Base-by-base conservation (phyloP, 1,140 invertebrate species). In the Mesaphorura yosii region DNA sequence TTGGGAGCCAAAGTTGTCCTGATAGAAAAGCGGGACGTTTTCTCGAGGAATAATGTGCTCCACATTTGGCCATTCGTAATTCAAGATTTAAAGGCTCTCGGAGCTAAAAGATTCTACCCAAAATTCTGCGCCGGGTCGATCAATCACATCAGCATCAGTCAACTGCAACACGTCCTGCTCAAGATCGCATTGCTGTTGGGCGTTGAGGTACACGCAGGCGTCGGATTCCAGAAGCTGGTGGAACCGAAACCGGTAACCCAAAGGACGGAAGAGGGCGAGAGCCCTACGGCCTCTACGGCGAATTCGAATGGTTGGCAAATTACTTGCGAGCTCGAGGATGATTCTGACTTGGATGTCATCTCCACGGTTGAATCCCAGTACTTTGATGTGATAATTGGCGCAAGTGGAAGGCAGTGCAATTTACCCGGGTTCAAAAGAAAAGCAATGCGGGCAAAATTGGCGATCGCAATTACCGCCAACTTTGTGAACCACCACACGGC, bases 61-160 rank as follows among this genome's bases (percentile, higher is more conserved):
- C 78, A 80, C 64, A 66, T 79, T 1, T 79, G 77, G 78, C 74
- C 76, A n/a, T 78, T 70, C 64, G 72, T 79, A 41, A 78, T 80
- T 53, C 68, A 73, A 28, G 78, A 79, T 65, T 66, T 79, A 28
- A 75, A 73, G 58, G 68, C 66, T 50, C 70, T 79, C 14, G 78
- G 77, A 48, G 77, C 75, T 37, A 79, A 79, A 63, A 73, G 75
- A 52, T 78, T 79, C 62, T 77, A 73, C 64, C 75, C 75, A 14
- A 77, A 78, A 64, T 80, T 79, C 64, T 80, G 77, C 68, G 73
- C 76, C 47, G 77, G 77, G 41, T 67, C 72, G 53, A 76, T 78
- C 48, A 76, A 78, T 60, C 75, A 78, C 62, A 77, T 79, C 39
- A 73, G 73, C 63, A 77, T 77, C 44, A 67, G 72, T 42, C 68